phyloP scores from a whole-genome alignment of 2,113 vertebrate genomes.

The Pteruthius melanotis region DNA sequence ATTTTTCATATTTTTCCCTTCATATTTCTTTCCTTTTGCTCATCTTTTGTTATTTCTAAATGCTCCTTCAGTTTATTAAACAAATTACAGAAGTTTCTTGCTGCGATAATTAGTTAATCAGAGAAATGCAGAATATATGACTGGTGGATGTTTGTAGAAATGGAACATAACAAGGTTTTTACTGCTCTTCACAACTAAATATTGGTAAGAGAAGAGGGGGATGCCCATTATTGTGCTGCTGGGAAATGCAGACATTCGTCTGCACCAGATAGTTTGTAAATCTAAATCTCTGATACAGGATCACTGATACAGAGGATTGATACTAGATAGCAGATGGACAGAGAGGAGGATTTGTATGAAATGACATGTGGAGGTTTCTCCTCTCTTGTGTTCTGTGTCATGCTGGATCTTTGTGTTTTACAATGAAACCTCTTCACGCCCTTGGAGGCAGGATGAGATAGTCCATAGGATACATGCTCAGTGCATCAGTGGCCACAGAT shows the following conservation, averaged over 20 bases:
- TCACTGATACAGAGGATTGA: not conserved
- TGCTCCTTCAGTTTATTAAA: not conserved
- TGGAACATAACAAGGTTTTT: not conserved
- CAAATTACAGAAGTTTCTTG: not conserved
- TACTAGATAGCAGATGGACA: not conserved
- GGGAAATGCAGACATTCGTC: not conserved
- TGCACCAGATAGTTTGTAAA: not conserved
- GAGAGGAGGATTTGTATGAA: not conserved
- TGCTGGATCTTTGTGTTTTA: not conserved
- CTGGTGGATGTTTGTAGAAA: not conserved
- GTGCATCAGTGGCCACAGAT: accelerated
- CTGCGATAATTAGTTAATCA: not conserved
- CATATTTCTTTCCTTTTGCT: not conserved
- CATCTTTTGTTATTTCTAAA: not conserved
- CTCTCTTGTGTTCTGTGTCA: not conserved
- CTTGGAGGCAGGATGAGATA: not conserved
- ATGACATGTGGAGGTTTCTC: not conserved
- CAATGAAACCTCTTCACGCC: not conserved
- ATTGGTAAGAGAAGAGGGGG: not conserved
- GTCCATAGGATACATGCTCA: not conserved
- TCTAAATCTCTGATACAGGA: not conserved
- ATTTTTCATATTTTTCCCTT: not conserved
- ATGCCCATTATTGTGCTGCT: not conserved
- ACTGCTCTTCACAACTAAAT: not conserved
- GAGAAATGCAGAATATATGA: not conserved